Conservation (phyloP, 2,797 vertebrate genomes). For the Alca torda region DNA sequence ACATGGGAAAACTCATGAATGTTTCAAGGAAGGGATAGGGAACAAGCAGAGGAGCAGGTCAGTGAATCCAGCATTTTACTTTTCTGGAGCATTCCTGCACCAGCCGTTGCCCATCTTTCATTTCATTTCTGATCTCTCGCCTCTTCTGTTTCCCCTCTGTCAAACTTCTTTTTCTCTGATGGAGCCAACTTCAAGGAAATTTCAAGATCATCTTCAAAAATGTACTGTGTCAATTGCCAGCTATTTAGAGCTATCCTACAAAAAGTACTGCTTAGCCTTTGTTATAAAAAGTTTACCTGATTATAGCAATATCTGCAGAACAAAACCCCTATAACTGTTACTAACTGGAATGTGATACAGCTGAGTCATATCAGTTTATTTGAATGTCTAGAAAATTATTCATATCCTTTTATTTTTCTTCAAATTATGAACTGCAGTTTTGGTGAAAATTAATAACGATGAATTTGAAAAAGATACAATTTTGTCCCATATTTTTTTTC, state of each 20-base stretch:
- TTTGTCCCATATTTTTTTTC: not conserved
- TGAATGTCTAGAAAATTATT: not conserved
- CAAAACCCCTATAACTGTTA: not conserved
- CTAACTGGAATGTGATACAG: not conserved
- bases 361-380: not conserved
- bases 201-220: slow-evolving; percentile 1
- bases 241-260: slow-evolving; percentile 30
- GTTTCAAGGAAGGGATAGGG: not conserved
- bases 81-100: not conserved
- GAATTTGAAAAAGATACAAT: not conserved
- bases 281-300: not conserved
- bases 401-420: not conserved
- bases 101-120: not conserved
- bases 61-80: not conserved
- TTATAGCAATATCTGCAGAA: not conserved
- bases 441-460: slow-evolving; percentile 8
- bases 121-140: not conserved
- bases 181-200: not conserved
- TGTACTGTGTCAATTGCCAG: not conserved
- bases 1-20: not conserved
- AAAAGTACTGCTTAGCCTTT: not conserved
- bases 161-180: not conserved
- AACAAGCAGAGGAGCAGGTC: not conserved
- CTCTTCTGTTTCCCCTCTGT: not conserved
- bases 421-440: not conserved